Evolutionary conservation across 2,113 vertebrate genomes (phyloP).

Genomic region (Eupsittula cactorum): DNA sequence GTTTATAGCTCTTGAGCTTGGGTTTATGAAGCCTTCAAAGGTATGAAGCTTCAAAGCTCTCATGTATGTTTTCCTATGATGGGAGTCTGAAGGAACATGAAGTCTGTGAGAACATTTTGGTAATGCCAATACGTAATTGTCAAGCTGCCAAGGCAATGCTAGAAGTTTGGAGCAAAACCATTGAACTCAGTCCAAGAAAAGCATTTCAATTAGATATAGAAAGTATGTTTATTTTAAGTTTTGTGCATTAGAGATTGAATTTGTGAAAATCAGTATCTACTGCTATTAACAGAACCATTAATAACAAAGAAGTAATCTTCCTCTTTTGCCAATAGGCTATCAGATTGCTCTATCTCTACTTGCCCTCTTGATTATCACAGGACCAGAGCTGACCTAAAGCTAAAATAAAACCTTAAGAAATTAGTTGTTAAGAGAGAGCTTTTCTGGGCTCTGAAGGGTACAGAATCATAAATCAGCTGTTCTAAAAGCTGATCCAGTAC

Average conservation of each 20-base stretch:
- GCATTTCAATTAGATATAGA: background rate
- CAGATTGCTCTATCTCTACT: background rate
- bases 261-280: background rate
- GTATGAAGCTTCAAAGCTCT: background rate
- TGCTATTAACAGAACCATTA: background rate
- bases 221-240: background rate
- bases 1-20: background rate
- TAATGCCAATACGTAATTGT: background rate
- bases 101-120: background rate
- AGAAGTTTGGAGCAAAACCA: background rate
- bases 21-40: background rate
- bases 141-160: background rate
- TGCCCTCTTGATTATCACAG: background rate
- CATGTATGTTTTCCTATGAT: background rate
- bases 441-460: background rate
- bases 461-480: background rate
- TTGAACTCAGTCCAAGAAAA: background rate
- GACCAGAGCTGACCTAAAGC: background rate
- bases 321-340: background rate
- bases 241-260: background rate
- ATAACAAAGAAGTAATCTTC: background rate
- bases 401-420: background rate
- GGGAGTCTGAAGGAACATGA: background rate
- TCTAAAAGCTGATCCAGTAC: background rate
- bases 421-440: background rate